phyloP scores from a whole-genome alignment of 2,888 invertebrate species.

The Cepaea hortensis region DNA sequence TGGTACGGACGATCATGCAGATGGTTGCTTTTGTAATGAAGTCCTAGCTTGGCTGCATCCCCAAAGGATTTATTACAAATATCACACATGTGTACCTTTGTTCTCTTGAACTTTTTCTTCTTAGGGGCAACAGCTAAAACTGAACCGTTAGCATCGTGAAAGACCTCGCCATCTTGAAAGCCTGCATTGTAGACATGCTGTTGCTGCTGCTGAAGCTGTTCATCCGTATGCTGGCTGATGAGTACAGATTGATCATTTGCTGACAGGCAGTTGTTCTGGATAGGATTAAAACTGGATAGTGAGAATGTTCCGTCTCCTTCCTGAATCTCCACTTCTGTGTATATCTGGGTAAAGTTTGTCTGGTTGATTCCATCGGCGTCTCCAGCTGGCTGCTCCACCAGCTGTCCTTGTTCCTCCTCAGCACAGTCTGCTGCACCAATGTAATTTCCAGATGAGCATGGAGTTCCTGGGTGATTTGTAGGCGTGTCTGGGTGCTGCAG shows the following conservation, averaged over 20 bases:
- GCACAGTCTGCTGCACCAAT: neutral
- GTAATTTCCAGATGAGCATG: constrained; percentile 17
- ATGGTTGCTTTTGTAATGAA: constrained; percentile 50
- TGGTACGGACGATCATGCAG: constrained; percentile 47
- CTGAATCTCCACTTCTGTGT: neutral
- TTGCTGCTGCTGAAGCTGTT: neutral
- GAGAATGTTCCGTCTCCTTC: constrained; percentile 1
- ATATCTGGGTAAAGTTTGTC: constrained; percentile 4
- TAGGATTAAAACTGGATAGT: neutral
- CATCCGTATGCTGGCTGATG: neutral
- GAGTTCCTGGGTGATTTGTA: constrained; percentile 16
- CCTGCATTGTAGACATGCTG: neutral
- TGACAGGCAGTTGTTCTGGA: constrained; percentile 7
- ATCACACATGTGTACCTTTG: constrained; percentile 44
- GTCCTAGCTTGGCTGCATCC: constrained; percentile 41
- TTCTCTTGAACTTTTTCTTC: constrained; percentile 33
- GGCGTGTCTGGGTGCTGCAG: constrained; percentile 23
- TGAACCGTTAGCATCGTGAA: constrained; percentile 40
- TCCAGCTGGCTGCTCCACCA: neutral
- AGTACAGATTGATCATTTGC: constrained; percentile 8
- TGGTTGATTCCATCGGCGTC: constrained; percentile 11
- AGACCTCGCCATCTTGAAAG: constrained; percentile 35
- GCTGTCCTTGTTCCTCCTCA: neutral
- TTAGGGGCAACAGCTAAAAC: constrained; percentile 34
- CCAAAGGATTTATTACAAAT: constrained; percentile 48